Evolutionary conservation across 2,113 vertebrate genomes (phyloP), one percentile per base, ranked within the genome.

Genomic region (Rattus norvegicus): DNA sequence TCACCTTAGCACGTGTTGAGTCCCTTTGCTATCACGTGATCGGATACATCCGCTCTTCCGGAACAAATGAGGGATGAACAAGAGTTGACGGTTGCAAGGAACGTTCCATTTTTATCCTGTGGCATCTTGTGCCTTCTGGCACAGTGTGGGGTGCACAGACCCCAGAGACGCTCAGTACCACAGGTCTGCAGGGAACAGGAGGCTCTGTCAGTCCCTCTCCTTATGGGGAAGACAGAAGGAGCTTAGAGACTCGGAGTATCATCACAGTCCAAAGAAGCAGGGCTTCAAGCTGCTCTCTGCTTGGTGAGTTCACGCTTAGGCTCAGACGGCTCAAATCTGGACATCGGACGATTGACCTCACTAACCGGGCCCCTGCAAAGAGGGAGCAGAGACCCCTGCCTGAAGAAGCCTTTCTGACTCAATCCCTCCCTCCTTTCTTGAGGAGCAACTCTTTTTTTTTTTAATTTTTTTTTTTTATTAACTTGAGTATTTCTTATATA

Each of bases 361-460:
- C 4, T 0, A 0, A 17, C 19, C 20, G 69, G 22, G 19, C 56
- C 49, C 59, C 39, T 19, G 59, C 6, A 5, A 11, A 26, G 52
- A 36, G 59, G 36, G 30, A 19, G 3, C 11, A 19, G 76, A 26
- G 39, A 1, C 30, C 11, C 19, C 0, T 0, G 9, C 3, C 26
- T 9, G 75, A 2, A 49, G 19, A 2, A 19, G 3, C 47, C 2
- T 16, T 17, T 69, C 36, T 33, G 33, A 63, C 16, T 52, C 2
- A 0, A 2, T 24, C 8, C 1, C 43, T 28, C 17, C 61, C 19
- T 19, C 7, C 2, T 17, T 69, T 19, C 63, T 22, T 2, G 0
- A 9, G 5, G 14, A 88, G 24, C 16, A 12, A 14, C n/a, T 43
- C 65, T 67, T 59, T n/a, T n/a, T n/a, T n/a, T n/a, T n/a, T n/a